Percentiles rank a stretch among this genome's conserved stretches.
phyloP scores from a whole-genome alignment of 2,797 vertebrate genomes.

The Leptodactylus fallax region DNA sequence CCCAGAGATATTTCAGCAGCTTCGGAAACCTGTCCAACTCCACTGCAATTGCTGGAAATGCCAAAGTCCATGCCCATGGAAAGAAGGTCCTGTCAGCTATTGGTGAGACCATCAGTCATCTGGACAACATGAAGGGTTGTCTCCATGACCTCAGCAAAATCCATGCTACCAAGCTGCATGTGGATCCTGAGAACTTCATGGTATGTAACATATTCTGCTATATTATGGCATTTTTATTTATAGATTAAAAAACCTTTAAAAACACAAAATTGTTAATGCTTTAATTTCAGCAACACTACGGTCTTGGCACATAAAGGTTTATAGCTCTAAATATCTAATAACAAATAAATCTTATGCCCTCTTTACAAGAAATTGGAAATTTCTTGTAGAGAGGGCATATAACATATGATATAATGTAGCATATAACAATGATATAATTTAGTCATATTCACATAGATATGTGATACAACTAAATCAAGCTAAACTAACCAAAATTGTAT shows the following conservation, averaged over 20 bases:
- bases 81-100: slow-evolving; percentile 76
- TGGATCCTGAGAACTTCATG: slow-evolving; percentile 90
- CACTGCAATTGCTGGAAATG: slow-evolving; percentile 75
- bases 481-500: background rate
- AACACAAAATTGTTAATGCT: background rate
- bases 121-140: slow-evolving; percentile 71
- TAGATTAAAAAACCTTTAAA: background rate
- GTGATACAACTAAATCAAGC: background rate
- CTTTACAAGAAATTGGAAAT: background rate
- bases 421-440: no score
- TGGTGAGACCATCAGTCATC: slow-evolving; percentile 66
- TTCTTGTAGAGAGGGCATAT: background rate
- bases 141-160: slow-evolving; percentile 79
- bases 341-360: background rate
- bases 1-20: slow-evolving; percentile 79
- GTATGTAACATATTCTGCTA: slow-evolving; percentile 64
- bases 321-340: background rate
- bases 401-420: no score
- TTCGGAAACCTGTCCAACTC: slow-evolving; percentile 81
- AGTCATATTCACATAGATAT: no score
- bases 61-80: slow-evolving; percentile 75
- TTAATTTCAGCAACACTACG: background rate
- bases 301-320: background rate
- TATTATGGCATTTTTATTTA: background rate
- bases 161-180: slow-evolving; percentile 86